Conservation (phyloP, 1,140 invertebrate species). For the Maconellicoccus hirsutus region DNA sequence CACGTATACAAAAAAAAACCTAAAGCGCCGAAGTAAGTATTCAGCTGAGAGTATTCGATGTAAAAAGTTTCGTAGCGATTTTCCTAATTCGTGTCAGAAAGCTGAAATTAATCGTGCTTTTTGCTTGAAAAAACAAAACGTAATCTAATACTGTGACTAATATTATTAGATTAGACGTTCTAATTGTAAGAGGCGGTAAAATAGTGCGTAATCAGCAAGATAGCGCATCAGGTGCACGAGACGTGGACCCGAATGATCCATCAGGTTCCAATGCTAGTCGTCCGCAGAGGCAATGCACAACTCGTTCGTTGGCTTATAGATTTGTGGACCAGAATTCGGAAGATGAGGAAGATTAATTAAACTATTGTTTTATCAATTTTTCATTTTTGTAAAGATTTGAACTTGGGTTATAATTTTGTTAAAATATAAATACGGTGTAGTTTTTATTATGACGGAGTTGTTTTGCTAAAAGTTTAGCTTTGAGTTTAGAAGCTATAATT, state of each 20-base stretch:
- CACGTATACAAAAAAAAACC: slow-evolving; percentile 5
- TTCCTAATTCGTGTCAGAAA: no score
- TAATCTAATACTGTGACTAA: no score
- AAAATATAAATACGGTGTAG: no score
- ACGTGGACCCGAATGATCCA: neutral
- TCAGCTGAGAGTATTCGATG: neutral
- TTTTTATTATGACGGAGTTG: no score
- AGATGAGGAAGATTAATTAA: slow-evolving; percentile 24
- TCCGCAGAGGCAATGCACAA: slow-evolving; percentile 32
- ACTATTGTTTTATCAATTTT: neutral
- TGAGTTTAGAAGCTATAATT: no score
- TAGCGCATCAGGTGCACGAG: neutral
- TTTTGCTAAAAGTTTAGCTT: no score
- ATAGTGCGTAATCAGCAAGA: neutral
- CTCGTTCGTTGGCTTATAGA: slow-evolving; percentile 30
- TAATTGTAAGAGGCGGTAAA: slow-evolving; percentile 3
- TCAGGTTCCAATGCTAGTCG: slow-evolving; percentile 26
- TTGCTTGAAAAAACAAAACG: no score
- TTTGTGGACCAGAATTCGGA: slow-evolving; percentile 32
- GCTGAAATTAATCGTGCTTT: no score
- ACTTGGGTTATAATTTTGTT: no score
- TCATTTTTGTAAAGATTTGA: neutral
- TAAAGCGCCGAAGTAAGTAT: slow-evolving; percentile 11
- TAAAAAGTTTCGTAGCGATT: no score
- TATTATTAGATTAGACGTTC: slow-evolving; percentile 1